Base-by-base conservation (phyloP, 2,113 vertebrate species). In the Triplophysa dalaica region DNA sequence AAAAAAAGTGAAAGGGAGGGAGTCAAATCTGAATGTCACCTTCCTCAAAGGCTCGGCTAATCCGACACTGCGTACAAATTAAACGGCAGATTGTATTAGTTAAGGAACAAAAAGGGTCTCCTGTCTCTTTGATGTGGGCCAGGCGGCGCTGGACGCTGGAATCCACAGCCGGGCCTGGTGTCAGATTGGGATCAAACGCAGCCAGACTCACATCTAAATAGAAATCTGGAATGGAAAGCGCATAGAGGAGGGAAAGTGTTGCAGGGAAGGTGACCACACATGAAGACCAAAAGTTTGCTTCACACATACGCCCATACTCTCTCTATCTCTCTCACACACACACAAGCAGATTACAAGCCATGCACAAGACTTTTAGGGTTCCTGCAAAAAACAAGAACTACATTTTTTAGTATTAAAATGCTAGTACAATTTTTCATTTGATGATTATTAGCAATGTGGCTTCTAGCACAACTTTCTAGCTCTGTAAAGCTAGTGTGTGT, bases 241-340 rank as follows among this genome's bases (percentile, higher is more conserved):
- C n/a, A 24, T 26, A 68, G 69, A 33, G 22, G 60, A 50, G 22
- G 17, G 41, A 54, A 43, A 24, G 26, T 69, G 26, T 61, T 29
- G 17, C 14, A 29, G 19, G 61, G 75, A 76, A 81, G 82, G 75
- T 81, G 67, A 84, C 68, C 78, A 74, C 78, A 81, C 82, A 83
- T 61, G 67, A 70, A 58, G 82, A 75, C 62, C 78, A 83, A 52
- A 48, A 21, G 48, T 70, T 72, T 69, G 66, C 54, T 79, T 77
- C 74, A 73, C 50, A 70, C 80, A 58, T 58, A 69, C 29, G 78
- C 56, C 72, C 79, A 38, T 73, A 54, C 22, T 19, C 58, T 74
- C 38, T 65, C 65, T 45, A 48, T 70, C 41, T 52, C 50, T 58
- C 7, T n/a, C 54, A 9, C 41, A 9, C 17, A 19, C 16, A n/a